These are phyloP conservation scores for Anthoptus insignis DNA, from an alignment of 2,888 invertebrate genomes.

Conservation along the genomic window DNA sequence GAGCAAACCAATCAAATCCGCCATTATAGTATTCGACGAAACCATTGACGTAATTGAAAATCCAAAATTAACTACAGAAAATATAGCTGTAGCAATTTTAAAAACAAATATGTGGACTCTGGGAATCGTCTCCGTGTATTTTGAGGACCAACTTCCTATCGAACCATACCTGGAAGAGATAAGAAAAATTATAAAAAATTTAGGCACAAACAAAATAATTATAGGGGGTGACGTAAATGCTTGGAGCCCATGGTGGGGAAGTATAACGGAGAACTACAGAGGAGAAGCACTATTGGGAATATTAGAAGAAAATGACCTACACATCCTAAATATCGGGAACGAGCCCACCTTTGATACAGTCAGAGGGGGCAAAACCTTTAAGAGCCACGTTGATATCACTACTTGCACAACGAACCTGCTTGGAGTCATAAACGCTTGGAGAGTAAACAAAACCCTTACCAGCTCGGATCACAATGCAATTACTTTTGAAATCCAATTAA, in stretches of 20 bases:
- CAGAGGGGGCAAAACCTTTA: conserved; percentile 36
- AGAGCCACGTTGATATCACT: conserved; percentile 37
- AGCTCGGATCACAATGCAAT: conserved; percentile 40
- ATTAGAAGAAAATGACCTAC: background rate
- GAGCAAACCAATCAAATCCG: background rate
- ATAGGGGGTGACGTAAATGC: conserved; percentile 10
- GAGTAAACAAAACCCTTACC: conserved; percentile 31
- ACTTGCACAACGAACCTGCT: conserved; percentile 38
- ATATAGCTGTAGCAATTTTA: background rate
- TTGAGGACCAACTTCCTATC: conserved; percentile 1
- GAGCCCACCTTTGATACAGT: conserved; percentile 40
- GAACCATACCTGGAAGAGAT: background rate
- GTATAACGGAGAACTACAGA: background rate
- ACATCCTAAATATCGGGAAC: conserved; percentile 4
- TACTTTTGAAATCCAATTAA: conserved; percentile 2
- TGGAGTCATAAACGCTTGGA: conserved; percentile 31
- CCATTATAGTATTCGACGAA: background rate
- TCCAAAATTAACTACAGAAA: background rate
- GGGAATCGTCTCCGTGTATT: background rate
- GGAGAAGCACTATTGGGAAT: background rate
- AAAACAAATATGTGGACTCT: conserved; percentile 1
- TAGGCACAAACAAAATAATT: too few relatives aligned
- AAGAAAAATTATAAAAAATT: too few relatives aligned
- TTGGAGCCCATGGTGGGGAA: conserved; percentile 17
- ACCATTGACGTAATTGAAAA: background rate